A percentile compares a stretch with the other conserved stretches of the same genome.
These are phyloP conservation scores for Octodonta nipae DNA, from an alignment of 2,888 invertebrate species.

Conservation along the genomic window DNA sequence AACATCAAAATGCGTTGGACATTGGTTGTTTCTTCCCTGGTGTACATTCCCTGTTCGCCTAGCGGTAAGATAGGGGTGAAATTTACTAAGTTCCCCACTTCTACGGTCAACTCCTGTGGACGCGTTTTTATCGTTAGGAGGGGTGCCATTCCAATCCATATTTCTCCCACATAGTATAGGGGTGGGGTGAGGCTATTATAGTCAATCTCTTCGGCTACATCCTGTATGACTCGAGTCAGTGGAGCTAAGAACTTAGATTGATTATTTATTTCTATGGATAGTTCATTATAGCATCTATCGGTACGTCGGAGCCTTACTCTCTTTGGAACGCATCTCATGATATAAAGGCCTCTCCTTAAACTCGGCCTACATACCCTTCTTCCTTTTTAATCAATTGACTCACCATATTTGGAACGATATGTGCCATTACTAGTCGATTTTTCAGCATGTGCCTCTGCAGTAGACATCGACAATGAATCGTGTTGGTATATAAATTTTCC, in stretches of 20 bases:
- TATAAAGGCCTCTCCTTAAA: slow-evolving; percentile 13
- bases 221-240: slow-evolving; percentile 13
- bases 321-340: slow-evolving; percentile 19
- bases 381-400: slow-evolving; percentile 16
- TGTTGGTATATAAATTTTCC: slow-evolving; percentile 14
- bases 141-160: slow-evolving; percentile 13
- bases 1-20: no score
- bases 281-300: slow-evolving; percentile 15
- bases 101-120: slow-evolving; percentile 8
- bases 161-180: slow-evolving; percentile 10
- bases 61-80: slow-evolving; percentile 13
- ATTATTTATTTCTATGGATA: slow-evolving; percentile 16
- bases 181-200: slow-evolving; percentile 14
- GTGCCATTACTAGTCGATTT: slow-evolving; percentile 17
- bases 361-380: slow-evolving; percentile 18
- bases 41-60: slow-evolving; percentile 10
- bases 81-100: slow-evolving; percentile 3
- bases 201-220: slow-evolving; percentile 8
- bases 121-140: slow-evolving; percentile 4
- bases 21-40: no score
- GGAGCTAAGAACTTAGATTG: slow-evolving; percentile 16
- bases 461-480: slow-evolving; percentile 17
- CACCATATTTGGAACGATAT: slow-evolving; percentile 16
- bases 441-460: slow-evolving; percentile 18
- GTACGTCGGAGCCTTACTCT: slow-evolving; percentile 12